Base-by-base conservation (phyloP, 2,888 invertebrate genomes). In the Trissolcus brochymenae region DNA sequence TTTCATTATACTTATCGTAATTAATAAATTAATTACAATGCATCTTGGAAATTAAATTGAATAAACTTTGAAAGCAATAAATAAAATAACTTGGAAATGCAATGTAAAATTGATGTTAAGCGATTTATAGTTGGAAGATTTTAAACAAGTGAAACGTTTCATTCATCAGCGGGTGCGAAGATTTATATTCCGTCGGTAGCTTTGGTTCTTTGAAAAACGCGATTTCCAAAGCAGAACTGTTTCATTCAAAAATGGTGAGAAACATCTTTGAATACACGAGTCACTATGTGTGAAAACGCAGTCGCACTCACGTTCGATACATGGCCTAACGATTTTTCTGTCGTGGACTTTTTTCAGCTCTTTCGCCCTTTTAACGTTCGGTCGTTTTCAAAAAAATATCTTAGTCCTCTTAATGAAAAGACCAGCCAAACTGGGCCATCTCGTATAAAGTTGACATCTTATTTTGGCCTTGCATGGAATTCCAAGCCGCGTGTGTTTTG, bases 181-280 rank as follows among this genome's bases (percentile, higher is more conserved):
- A 88, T 87, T 88, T 88, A 88, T 87, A 85, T 82, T 83, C 71
- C 72, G 71, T 75, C 78, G 74, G 72, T 62, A 73, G 64, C 73
- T 79, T 61, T 75, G 76, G 66, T 76, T 67, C 76, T 78, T 80
- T 80, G 70, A 79, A 57, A 51, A 78, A 51, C 76, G 78, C 76
- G 76, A 79, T 79, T 79, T 70, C 61, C 76, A 78, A 78, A 72
- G 71, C 76, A 46, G 55, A 60, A 75, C 75, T 66, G 65, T 77
- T 81, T 84, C 83, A 83, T 85, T 84, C 83, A 84, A 79, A 40
- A 35, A 60, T n/a, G 50, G 29, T 78, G 57, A 90, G 90, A 91
- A 79, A 74, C 65, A 74, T 76, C 70, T 64, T 56, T 78, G 72
- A 78, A 80, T 76, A 71, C 43, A 51, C 57, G 55, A 25, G 25